phyloP scores from a whole-genome alignment of 1,140 invertebrate genomes.

The Aphaenogaster rudis region DNA sequence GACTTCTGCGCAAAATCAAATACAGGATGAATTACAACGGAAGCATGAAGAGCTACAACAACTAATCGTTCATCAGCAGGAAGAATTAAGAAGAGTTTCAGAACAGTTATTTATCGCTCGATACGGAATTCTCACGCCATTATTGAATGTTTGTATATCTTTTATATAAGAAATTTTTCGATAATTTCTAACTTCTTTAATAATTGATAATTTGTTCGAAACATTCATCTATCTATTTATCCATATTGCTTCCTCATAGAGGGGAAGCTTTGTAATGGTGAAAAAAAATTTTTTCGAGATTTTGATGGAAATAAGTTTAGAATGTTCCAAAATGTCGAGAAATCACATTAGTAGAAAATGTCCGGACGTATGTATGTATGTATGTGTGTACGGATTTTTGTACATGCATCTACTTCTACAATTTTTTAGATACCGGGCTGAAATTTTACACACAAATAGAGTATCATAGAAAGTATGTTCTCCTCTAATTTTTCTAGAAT shows the following conservation, averaged over 20 bases:
- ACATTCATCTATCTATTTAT: not conserved
- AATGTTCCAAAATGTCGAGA: too few relatives aligned
- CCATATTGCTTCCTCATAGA: not conserved
- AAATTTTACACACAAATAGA: too few relatives aligned
- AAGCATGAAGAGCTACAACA: conserved; percentile 95
- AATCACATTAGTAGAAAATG: too few relatives aligned
- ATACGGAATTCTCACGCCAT: conserved; percentile 91
- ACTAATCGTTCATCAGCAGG: conserved; percentile 94
- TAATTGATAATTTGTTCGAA: not conserved
- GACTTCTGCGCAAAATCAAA: conserved; percentile 89
- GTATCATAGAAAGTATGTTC: too few relatives aligned
- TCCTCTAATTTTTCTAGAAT: too few relatives aligned
- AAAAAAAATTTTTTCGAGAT: too few relatives aligned
- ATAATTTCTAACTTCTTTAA: not conserved
- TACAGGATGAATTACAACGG: conserved; percentile 92
- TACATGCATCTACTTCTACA: too few relatives aligned
- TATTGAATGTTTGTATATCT: conserved; percentile 88
- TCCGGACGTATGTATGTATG: too few relatives aligned
- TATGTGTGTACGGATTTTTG: too few relatives aligned
- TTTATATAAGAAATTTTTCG: not conserved
- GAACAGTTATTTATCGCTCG: conserved; percentile 94
- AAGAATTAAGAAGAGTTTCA: conserved; percentile 93
- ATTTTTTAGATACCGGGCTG: too few relatives aligned
- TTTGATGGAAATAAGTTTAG: too few relatives aligned
- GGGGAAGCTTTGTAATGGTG: too few relatives aligned